Conservation (phyloP, 2,113 vertebrate species). For the Pelmatolapia mariae region DNA sequence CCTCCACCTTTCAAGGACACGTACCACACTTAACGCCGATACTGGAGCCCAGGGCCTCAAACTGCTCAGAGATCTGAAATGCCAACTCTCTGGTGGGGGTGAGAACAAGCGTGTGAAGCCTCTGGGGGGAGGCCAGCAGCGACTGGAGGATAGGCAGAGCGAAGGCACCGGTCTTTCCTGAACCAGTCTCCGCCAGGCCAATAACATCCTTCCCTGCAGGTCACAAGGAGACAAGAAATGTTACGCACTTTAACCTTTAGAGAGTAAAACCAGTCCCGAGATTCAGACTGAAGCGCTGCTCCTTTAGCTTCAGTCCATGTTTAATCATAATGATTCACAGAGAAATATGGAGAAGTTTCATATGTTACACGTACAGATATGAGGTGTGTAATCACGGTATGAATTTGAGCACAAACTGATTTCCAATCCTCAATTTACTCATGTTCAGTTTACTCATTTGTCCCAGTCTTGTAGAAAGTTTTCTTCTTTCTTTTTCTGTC, state of each 20-base stretch:
- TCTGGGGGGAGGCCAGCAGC: constrained; percentile 82
- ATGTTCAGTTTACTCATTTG: background rate
- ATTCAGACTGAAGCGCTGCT: background rate
- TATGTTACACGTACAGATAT: background rate
- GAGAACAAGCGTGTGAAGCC: constrained; percentile 90
- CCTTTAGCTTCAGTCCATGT: background rate
- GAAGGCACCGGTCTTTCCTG: constrained; percentile 95
- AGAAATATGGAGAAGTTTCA: background rate
- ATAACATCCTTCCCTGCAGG: constrained; percentile 85
- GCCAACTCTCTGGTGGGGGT: constrained; percentile 94
- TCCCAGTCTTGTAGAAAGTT: background rate
- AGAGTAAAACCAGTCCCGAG: background rate
- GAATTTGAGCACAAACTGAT: background rate
- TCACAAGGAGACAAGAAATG: background rate
- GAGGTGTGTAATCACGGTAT: background rate
- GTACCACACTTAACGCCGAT: constrained; percentile 90
- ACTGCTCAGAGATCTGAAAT: constrained; percentile 97
- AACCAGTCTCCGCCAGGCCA: constrained; percentile 94
- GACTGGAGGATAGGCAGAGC: constrained; percentile 94
- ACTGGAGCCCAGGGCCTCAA: constrained; percentile 95
- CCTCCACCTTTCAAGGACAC: background rate
- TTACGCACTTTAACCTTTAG: background rate
- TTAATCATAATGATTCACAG: background rate
- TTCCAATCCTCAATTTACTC: background rate
- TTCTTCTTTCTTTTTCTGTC: background rate